Percentiles rank a stretch among this genome's conserved stretches.
Evolutionary conservation across 2,797 vertebrate species (phyloP).

Genomic region (Crypturellus tataupa): DNA sequence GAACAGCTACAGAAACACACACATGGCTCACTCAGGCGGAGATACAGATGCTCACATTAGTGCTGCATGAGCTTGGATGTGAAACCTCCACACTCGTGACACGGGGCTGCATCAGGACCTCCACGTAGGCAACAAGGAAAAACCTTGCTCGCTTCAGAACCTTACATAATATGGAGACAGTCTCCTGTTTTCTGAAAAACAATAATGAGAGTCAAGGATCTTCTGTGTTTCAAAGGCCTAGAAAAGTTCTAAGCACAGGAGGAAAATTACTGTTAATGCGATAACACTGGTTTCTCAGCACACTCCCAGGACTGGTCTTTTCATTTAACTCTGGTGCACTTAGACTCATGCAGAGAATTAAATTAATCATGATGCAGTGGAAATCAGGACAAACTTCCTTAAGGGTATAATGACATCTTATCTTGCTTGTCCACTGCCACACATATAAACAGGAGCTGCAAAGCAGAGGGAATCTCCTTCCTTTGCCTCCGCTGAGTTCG

Average conservation of each 20-base stretch:
- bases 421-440: not conserved
- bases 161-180: not conserved
- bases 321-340: slow-evolving; percentile 16
- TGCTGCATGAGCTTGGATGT: not conserved
- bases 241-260: not conserved
- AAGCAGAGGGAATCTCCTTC: not conserved
- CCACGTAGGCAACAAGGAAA: not conserved
- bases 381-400: slow-evolving; percentile 44
- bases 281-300: not conserved
- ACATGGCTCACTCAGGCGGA: not conserved
- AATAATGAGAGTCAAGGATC: not conserved
- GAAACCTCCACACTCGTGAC: not conserved
- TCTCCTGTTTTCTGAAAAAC: not conserved
- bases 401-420: slow-evolving; percentile 37
- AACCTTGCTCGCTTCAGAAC: not conserved
- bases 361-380: slow-evolving; percentile 36
- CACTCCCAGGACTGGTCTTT: slow-evolving; percentile 17
- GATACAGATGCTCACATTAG: not conserved
- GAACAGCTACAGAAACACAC: slow-evolving; percentile 11
- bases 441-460: slow-evolving; percentile 19
- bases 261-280: not conserved
- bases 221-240: not conserved
- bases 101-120: not conserved
- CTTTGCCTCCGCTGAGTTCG: not conserved
- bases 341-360: slow-evolving; percentile 43